Evolutionary conservation across 2,888 invertebrate genomes (phyloP).

Genomic region (Lacanobia wlatinum): DNA sequence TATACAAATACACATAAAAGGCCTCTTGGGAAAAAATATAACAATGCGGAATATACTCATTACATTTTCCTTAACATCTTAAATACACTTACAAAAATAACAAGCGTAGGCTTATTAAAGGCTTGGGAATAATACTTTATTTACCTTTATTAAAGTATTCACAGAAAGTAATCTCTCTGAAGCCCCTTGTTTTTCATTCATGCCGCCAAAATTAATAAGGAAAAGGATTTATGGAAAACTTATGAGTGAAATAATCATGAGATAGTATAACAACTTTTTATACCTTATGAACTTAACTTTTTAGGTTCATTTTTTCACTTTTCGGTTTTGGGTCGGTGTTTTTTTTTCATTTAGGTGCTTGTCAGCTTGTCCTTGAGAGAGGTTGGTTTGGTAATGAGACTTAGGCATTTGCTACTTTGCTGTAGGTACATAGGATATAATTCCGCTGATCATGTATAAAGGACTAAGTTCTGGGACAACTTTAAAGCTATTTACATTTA

Average conservation of each 20-base stretch:
- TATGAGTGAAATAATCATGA: not conserved
- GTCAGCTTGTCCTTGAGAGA: not conserved
- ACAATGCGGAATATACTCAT: not conserved
- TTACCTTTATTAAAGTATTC: not conserved
- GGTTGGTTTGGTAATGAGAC: not conserved
- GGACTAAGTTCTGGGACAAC: not conserved
- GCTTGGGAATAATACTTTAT: not conserved
- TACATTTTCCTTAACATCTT: not conserved
- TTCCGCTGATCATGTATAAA: too few relatives aligned
- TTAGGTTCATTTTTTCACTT: too few relatives aligned
- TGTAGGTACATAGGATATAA: not conserved
- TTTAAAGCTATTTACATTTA: not conserved
- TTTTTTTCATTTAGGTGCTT: too few relatives aligned
- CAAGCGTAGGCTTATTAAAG: not conserved
- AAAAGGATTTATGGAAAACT: slow-evolving; percentile 13
- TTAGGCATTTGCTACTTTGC: not conserved
- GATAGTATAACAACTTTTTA: not conserved
- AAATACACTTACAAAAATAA: not conserved
- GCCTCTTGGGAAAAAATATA: not conserved
- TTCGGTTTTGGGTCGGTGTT: too few relatives aligned
- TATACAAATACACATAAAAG: not conserved
- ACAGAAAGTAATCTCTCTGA: not conserved
- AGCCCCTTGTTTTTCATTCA: not conserved
- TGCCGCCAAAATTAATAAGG: not conserved
- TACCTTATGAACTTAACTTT: too few relatives aligned